Percentiles rank a stretch among this genome's conserved stretches.
These are phyloP conservation scores for Holocentrus rufus DNA, from an alignment of 2,797 vertebrate species.

Conservation along the genomic window DNA sequence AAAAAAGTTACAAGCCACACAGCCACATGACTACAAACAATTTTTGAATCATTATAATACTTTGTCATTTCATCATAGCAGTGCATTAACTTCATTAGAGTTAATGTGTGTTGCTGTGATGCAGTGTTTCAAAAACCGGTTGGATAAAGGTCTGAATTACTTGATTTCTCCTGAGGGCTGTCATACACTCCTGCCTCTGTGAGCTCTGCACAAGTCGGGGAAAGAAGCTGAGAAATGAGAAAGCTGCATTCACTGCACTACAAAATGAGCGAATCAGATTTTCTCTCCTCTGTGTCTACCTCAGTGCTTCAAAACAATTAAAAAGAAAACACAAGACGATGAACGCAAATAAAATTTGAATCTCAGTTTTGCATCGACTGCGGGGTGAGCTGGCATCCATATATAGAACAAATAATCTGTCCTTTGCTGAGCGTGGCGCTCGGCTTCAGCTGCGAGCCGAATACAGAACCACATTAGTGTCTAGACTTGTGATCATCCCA, in stretches of 20 bases:
- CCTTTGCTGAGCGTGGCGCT: not conserved
- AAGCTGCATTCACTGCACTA: not conserved
- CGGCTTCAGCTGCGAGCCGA: not conserved
- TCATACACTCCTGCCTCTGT: not conserved
- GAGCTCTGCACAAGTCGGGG: not conserved
- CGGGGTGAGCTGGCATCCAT: not conserved
- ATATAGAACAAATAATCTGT: not conserved
- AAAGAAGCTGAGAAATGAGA: not conserved
- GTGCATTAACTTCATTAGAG: slow-evolving; percentile 3
- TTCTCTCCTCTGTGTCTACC: not conserved
- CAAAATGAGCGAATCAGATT: not conserved
- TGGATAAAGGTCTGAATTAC: not conserved
- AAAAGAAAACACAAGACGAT: not conserved
- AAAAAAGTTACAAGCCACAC: not conserved
- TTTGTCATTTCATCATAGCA: not conserved
- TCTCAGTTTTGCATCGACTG: not conserved
- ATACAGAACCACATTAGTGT: not conserved
- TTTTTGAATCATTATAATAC: not conserved
- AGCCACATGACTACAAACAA: not conserved
- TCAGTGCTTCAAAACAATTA: not conserved
- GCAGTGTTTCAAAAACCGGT: not conserved
- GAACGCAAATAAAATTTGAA: not conserved
- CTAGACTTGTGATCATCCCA: not conserved
- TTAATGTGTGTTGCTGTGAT: not conserved
- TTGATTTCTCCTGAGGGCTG: not conserved